Evolutionary conservation across 2,113 vertebrate species (phyloP), one percentile per base, ranked within the genome.

Genomic region (Sigmodon hispidus): DNA sequence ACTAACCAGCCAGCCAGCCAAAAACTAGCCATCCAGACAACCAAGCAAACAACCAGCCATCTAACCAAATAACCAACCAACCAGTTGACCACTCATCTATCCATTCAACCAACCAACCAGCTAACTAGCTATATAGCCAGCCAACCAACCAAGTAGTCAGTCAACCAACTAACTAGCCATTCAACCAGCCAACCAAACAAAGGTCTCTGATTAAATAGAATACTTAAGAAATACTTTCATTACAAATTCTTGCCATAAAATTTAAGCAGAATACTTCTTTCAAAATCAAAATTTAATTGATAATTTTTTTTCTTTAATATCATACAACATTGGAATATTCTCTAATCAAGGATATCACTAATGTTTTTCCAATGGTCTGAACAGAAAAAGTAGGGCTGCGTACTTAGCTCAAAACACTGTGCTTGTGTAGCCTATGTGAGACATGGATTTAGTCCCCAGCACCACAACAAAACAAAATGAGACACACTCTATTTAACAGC

Each of bases 261-360:
- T 92, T 70, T 36, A 96, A 63, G 19, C 24, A 67, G 61, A 26
- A 67, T 70, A 48, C 9, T 92, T 93, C 31, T 72, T 89, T 87
- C 92, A 87, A 31, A 90, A 86, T 57, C 24, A 50, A 67, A 90
- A 73, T 77, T 57, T 50, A 90, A 70, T 40, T 79, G 55, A 84
- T 36, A 89, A 91, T 72, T n/a, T 84, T 72, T 96, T n/a, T 96
- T 86, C 61, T 5, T 94, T 91, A 59, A 89, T 16, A 31, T 81
- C n/a, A 12, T 43, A 79, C 21, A 34, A 7, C 70, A 6, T 61
- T 93, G 34, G 48, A 4, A 52, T 89, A 65, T 80, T 76, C 65
- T 70, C 22, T 84, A 67, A 89, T 85, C 21, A 79, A 91, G 48
- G 22, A 57, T 77, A 40, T 91, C 63, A 19, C 84, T 45, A 31